phyloP scores from a whole-genome alignment of 2,113 vertebrate species.

The Cacatua alba region DNA sequence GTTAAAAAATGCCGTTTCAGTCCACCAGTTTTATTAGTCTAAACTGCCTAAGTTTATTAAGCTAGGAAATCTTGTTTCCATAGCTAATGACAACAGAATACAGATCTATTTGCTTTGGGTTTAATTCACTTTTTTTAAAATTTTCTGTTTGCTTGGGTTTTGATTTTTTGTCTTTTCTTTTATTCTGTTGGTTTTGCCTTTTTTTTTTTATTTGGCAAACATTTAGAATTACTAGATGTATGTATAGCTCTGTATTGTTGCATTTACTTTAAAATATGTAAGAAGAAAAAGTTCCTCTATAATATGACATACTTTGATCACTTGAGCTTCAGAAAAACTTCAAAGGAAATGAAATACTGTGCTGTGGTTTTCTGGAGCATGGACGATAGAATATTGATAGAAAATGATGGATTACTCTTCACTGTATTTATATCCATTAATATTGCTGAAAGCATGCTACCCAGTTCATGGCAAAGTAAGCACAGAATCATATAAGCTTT shows the following conservation, averaged over 20 bases:
- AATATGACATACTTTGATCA: constrained; percentile 34
- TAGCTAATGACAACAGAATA: neutral
- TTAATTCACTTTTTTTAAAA: neutral
- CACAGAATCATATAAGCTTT: neutral
- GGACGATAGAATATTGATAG: neutral
- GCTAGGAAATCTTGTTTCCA: neutral
- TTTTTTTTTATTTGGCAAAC: neutral
- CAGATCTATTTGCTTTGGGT: neutral
- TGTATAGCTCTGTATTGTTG: neutral
- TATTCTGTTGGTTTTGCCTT: neutral
- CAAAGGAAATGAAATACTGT: neutral
- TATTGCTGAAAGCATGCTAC: neutral
- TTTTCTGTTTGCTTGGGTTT: neutral
- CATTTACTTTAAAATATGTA: neutral
- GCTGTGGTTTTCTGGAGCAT: neutral
- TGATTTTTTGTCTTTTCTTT: neutral
- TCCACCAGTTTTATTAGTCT: constrained; percentile 21
- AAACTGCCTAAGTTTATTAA: neutral
- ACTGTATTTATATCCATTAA: neutral
- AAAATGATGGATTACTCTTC: neutral
- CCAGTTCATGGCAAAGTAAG: neutral
- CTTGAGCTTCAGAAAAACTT: neutral
- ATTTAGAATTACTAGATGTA: neutral
- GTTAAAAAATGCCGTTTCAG: constrained; percentile 3
- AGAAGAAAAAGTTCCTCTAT: neutral